Percentiles rank a stretch among this genome's conserved stretches.
Conservation (phyloP, 2,888 invertebrate species). For the Melinopterus prodromus region DNA sequence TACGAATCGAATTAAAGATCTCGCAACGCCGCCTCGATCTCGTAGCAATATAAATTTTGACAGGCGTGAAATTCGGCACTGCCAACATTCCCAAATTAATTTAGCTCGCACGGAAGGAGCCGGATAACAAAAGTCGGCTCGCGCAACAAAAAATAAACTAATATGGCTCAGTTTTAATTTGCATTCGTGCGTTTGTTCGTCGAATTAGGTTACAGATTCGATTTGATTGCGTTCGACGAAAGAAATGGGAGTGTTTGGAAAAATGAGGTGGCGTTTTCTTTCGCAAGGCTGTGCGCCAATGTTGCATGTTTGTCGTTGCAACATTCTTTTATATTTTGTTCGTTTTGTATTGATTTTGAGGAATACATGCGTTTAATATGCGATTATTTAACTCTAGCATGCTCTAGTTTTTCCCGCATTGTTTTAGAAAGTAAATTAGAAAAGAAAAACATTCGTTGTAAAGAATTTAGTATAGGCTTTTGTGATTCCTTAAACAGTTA, state of each 20-base stretch:
- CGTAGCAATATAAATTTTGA: not conserved
- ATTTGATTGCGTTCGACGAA: not conserved
- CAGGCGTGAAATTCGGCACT: slow-evolving; percentile 4
- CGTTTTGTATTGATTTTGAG: not conserved
- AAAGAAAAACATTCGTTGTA: too few relatives aligned
- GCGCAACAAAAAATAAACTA: not conserved
- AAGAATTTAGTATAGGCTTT: too few relatives aligned
- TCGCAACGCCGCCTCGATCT: not conserved
- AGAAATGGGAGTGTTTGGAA: not conserved
- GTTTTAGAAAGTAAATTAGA: too few relatives aligned
- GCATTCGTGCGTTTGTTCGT: not conserved
- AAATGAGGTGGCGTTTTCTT: not conserved
- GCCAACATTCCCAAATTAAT: not conserved
- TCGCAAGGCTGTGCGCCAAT: not conserved
- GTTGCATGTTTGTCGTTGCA: not conserved
- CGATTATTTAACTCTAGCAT: too few relatives aligned
- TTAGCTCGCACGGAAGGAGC: not conserved
- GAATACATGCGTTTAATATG: not conserved
- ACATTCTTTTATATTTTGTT: not conserved
- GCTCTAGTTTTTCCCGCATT: too few relatives aligned
- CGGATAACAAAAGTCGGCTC: slow-evolving; percentile 4
- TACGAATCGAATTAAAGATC: not conserved
- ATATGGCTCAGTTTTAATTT: not conserved
- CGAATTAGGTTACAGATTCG: not conserved
- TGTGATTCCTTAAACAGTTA: too few relatives aligned